These are phyloP conservation scores for Coregonus clupeaformis DNA, from an alignment of 2,113 vertebrate species.

Conservation along the genomic window DNA sequence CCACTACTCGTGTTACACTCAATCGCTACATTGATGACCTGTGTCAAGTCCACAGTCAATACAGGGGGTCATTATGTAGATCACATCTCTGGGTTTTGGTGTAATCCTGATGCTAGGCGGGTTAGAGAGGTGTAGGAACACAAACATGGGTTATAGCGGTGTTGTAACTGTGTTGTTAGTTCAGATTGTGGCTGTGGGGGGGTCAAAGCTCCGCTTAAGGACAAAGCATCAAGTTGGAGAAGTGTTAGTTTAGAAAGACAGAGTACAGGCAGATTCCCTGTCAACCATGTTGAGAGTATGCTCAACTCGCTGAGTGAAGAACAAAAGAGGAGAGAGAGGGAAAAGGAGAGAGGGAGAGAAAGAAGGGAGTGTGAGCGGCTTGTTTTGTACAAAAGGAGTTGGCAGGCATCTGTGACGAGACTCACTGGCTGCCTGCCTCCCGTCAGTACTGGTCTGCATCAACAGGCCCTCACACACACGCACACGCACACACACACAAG, in stretches of 20 bases:
- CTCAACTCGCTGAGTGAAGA: not conserved
- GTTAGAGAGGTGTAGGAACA: not conserved
- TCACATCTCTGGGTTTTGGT: not conserved
- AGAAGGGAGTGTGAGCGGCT: not conserved
- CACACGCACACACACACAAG: not conserved
- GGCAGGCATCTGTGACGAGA: conserved; percentile 15
- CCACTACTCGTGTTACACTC: not conserved
- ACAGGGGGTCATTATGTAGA: not conserved
- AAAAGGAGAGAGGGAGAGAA: not conserved
- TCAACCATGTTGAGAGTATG: not conserved
- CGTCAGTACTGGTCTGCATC: conserved; percentile 43
- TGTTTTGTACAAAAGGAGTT: conserved; percentile 25
- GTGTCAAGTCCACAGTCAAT: not conserved
- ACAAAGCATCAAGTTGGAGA: not conserved
- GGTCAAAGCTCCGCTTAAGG: not conserved
- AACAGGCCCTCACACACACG: conserved; percentile 16
- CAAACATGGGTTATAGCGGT: not conserved
- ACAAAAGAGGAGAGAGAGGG: not conserved
- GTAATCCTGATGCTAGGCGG: not conserved
- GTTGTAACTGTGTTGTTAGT: no score
- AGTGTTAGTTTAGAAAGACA: not conserved
- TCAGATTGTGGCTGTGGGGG: not conserved
- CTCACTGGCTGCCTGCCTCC: conserved; percentile 25
- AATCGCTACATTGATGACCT: not conserved
- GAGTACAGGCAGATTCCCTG: not conserved